Evolutionary conservation across 1,140 invertebrate genomes (phyloP), one percentile per base, ranked within the genome.

Genomic region (Drosophila grimshawi): DNA sequence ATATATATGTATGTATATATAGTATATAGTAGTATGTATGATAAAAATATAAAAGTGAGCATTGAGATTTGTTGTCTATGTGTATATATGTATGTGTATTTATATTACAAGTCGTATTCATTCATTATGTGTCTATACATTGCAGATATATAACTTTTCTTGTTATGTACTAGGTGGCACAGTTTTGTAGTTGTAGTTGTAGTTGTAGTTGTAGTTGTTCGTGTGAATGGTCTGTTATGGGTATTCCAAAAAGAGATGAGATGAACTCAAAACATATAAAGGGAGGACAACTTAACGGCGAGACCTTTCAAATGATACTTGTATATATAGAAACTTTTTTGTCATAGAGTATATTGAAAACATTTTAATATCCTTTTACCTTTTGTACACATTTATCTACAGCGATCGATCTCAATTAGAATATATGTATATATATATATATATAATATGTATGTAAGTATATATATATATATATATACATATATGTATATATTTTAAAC

Each of bases 101-200:
- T 78, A 75, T 75, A 60, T 75, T 81, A 81, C 80, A 81, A 75
- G 80, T 78, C 48, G 61, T 53, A 10, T 46, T 45, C 69, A 61
- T 81, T 29, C 63, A 60, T 66, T 78, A 37, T 83, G 43, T 70
- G 51, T 78, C 29, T 69, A 56, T 78, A 83, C 81, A 77, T 80
- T 73, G 79, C 74, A 75, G 81, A 86, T 86, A 86, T 86, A 86
- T 86, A 86, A 86, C 83, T 78, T 88, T 83, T 88, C 53, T 86
- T 88, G 85, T 89, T 89, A 89, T 89, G 85, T 89, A 89, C 85
- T 89, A 89, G 85, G 85, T 89, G 85, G 85, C 85, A 89, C 85
- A 89, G 86, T 90, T 89, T 71, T 68, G 78, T 81, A 19, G 19
- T 78, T 77, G 65, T 78, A 71, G 57, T 79, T 62, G 51, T 75